A percentile compares a stretch with the other conserved stretches of the same genome.
phyloP scores from a whole-genome alignment of 2,888 invertebrate species.

The Aelia acuminata region DNA sequence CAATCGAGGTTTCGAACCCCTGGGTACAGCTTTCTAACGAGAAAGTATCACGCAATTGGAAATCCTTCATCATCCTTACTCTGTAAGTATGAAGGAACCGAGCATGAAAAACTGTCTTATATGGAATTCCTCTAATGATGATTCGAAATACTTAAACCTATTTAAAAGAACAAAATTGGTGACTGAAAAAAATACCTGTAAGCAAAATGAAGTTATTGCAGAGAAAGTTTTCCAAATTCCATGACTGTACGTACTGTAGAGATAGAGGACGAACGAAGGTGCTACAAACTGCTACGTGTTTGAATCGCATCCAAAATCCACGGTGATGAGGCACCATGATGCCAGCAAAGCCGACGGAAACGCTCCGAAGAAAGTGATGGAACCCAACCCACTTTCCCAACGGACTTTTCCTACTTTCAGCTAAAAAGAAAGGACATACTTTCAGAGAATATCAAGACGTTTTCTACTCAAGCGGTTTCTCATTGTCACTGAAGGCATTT shows the following conservation, averaged over 20 bases:
- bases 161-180: too few relatives aligned
- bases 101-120: too few relatives aligned
- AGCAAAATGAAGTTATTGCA: too few relatives aligned
- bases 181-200: too few relatives aligned
- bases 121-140: too few relatives aligned
- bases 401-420: neutral
- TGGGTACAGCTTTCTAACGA: neutral
- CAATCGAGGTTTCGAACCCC: neutral
- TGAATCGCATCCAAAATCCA: neutral
- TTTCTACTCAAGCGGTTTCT: too few relatives aligned
- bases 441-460: too few relatives aligned
- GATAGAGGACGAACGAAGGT: too few relatives aligned
- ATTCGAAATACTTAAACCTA: too few relatives aligned
- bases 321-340: neutral
- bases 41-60: neutral
- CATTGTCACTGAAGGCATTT: too few relatives aligned
- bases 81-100: neutral
- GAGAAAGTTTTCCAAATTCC: too few relatives aligned
- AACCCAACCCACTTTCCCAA: neutral
- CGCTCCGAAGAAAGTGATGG: neutral
- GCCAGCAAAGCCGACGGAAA: neutral
- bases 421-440: neutral
- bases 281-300: neutral
- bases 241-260: too few relatives aligned
- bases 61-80: neutral